These are phyloP conservation scores for Heliconius cydno DNA, from an alignment of 2,888 invertebrate species.

Conservation along the genomic window DNA sequence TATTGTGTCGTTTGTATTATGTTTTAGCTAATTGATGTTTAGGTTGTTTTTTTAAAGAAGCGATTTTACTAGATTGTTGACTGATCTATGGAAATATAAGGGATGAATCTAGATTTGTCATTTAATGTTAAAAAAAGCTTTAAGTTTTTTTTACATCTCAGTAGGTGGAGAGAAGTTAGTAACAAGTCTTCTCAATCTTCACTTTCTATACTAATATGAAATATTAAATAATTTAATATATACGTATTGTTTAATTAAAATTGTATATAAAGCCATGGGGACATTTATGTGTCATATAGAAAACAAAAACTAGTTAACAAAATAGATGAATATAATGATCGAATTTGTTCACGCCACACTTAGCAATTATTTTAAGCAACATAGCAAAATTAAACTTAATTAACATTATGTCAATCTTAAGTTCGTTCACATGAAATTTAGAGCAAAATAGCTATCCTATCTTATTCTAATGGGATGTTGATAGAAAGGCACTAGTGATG, in stretches of 20 bases:
- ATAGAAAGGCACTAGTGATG: background rate
- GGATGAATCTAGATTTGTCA: too few relatives aligned
- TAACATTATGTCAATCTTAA: background rate
- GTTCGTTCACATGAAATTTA: background rate
- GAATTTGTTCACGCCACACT: background rate
- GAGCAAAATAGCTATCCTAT: background rate
- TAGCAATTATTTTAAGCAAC: background rate
- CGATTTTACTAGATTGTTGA: background rate
- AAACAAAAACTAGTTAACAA: background rate
- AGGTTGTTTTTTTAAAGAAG: background rate
- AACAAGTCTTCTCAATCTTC: too few relatives aligned
- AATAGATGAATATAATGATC: background rate
- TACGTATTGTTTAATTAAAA: too few relatives aligned
- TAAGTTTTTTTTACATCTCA: too few relatives aligned
- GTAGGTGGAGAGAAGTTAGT: too few relatives aligned
- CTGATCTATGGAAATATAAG: background rate
- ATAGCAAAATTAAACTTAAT: background rate
- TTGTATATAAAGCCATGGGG: background rate
- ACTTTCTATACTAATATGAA: too few relatives aligned
- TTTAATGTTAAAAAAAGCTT: too few relatives aligned
- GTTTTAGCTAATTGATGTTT: background rate
- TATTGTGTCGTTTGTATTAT: background rate
- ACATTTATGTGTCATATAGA: background rate
- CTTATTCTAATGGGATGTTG: background rate
- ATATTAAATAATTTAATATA: too few relatives aligned